Evolutionary conservation across 1,140 invertebrate genomes (phyloP), one percentile per base, ranked within the genome.

Genomic region (Habropoda laboriosa): DNA sequence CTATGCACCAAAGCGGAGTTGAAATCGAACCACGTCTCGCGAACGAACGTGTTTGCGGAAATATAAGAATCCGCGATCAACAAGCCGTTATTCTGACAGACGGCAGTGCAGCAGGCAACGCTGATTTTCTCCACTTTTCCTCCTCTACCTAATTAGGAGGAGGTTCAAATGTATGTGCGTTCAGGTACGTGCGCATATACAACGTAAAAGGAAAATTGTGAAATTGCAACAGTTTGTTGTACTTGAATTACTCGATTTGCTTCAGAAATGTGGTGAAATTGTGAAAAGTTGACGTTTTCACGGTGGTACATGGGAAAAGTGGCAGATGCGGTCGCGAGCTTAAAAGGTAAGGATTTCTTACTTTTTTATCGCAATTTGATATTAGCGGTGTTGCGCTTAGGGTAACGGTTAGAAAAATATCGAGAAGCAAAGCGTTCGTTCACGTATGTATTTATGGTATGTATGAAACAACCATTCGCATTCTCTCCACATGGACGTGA

Each of bases 271-370:
- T 75, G 72, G 12, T 55, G 27, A 66, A 53, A n/a, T n/a, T 18
- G 4, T 10, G 16, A 4, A 40, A 35, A 58, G 3, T 58, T 8
- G 1, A 6, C 24, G 53, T 45, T n/a, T 18, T 42, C 4, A 32
- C 30, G 5, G 2, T 47, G 5, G 2, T 47, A 18, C 12, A 24
- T 12, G 32, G 27, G 7, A 27, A 7, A 21, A 58, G 45, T 70
- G 40, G 4, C 7, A 49, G 13, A 7, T 7, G n/a, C 35, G 12
- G 32, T 47, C 32, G 21, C 42, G 24, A 47, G 3, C 21, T 58
- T 77, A 30, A 45, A 57, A 70, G 74, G 74, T 77, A 77, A 77
- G 74, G n/a, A 53, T 38, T 2, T 27, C 32, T 66, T 2, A 12
- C 6, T 32, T 21, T 47, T 12, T 18, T 32, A 5, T 3, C 1